Evolutionary conservation across 2,113 vertebrate genomes (phyloP).

Genomic region (Alethe castanea): DNA sequence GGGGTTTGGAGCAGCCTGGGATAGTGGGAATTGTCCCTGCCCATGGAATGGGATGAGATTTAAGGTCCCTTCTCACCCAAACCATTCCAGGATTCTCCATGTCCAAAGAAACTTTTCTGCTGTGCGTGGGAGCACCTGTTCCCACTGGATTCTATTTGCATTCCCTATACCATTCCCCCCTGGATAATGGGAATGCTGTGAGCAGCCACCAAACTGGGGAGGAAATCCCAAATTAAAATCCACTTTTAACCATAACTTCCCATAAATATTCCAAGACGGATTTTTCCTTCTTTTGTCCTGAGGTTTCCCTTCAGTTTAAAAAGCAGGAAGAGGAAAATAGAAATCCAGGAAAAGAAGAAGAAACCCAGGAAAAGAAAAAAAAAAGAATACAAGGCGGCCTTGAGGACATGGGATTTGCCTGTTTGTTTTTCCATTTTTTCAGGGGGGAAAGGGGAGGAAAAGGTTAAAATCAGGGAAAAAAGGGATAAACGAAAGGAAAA

Average conservation of each 20-base stretch:
- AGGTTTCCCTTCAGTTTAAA: not conserved
- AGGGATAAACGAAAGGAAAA: not conserved
- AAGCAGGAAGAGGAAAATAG: not conserved
- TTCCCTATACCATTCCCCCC: not conserved
- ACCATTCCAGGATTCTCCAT: not conserved
- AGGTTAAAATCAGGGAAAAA: not conserved
- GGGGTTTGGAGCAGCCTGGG: not conserved
- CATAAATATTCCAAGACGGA: not conserved
- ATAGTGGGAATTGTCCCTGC: not conserved
- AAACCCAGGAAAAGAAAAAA: not conserved
- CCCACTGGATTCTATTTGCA: not conserved
- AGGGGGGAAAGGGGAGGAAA: not conserved
- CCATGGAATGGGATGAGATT: not conserved
- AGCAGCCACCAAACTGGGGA: not conserved
- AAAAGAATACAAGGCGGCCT: not conserved
- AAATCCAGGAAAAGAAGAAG: not conserved
- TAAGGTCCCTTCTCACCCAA: not conserved
- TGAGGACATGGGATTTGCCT: not conserved
- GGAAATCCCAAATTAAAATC: not conserved
- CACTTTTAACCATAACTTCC: not conserved
- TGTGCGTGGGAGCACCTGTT: accelerated
- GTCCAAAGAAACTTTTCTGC: not conserved
- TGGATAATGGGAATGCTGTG: not conserved
- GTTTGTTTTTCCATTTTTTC: not conserved
- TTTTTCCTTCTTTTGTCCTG: not conserved